Evolutionary conservation across 1,140 invertebrate genomes (phyloP).

Genomic region (Bombus pascuorum): DNA sequence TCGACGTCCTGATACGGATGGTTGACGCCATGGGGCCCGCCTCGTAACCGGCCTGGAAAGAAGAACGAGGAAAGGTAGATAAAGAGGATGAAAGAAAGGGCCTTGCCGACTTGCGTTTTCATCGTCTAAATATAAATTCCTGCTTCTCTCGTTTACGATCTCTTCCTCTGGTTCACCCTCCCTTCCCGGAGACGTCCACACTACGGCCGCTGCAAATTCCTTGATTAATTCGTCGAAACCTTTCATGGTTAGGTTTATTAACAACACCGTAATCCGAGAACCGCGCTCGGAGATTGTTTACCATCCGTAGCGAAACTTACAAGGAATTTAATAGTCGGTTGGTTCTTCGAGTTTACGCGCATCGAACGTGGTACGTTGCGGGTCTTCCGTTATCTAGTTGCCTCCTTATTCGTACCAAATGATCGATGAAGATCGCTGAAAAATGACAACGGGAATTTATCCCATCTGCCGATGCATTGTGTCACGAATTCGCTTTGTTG

Average conservation of each 20-base stretch:
- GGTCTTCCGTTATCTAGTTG: not conserved
- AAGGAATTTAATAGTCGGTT: not conserved
- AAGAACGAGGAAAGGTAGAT: conserved; percentile 63
- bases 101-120: conserved; percentile 58
- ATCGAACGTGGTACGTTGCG: too few species aligned
- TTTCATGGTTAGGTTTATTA: not conserved
- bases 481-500: conserved; percentile 16
- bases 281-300: not conserved
- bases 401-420: not conserved
- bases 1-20: conserved; percentile 80
- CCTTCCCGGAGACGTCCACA: too few species aligned
- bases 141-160: conserved; percentile 10
- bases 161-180: not conserved
- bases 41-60: conserved; percentile 68
- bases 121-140: conserved; percentile 57
- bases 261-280: not conserved
- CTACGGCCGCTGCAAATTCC: not conserved
- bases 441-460: conserved; percentile 60
- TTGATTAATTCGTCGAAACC: conserved; percentile 17
- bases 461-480: conserved; percentile 1
- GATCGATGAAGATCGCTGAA: not conserved
- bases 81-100: conserved; percentile 60
- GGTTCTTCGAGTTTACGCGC: too few species aligned
- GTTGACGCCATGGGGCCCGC: conserved; percentile 77
- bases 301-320: not conserved